Evolutionary conservation across 2,888 invertebrate genomes (phyloP).

Genomic region (Drosophila fulvimacula): DNA sequence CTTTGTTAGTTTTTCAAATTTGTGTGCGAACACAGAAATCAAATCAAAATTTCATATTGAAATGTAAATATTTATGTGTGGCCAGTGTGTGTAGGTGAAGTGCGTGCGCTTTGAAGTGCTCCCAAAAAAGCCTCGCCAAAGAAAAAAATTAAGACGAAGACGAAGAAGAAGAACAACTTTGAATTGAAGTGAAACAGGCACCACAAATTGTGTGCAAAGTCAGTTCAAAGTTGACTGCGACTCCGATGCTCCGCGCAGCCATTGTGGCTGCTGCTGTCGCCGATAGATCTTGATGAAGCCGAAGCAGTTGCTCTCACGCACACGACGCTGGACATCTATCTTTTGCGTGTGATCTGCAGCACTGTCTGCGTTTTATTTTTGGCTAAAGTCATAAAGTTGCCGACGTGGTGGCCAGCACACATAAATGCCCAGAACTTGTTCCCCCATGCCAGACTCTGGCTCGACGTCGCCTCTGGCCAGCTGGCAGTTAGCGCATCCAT

Average conservation of each 20-base stretch:
- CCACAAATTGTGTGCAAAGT: conserved; percentile 10
- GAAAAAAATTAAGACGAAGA: background rate
- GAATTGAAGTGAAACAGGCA: conserved; percentile 47
- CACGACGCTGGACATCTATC: conserved; percentile 59
- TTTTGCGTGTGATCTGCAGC: conserved; percentile 65
- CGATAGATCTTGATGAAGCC: conserved; percentile 50
- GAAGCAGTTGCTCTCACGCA: conserved; percentile 59
- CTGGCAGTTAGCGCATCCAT: conserved; percentile 66
- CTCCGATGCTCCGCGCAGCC: conserved; percentile 9
- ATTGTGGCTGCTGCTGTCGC: background rate
- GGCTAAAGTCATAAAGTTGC: conserved; percentile 72
- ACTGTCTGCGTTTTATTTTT: conserved; percentile 73
- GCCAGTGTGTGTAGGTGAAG: conserved; percentile 58
- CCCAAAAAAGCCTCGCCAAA: conserved; percentile 19
- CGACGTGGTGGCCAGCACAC: conserved; percentile 47
- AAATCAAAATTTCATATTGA: conserved; percentile 77
- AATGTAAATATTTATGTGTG: conserved; percentile 74
- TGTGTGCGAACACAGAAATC: conserved; percentile 70
- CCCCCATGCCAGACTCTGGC: conserved; percentile 25
- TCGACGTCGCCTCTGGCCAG: conserved; percentile 31
- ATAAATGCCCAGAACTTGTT: conserved; percentile 72
- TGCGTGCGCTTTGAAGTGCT: conserved; percentile 75
- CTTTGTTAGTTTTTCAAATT: conserved; percentile 60
- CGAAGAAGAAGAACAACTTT: conserved; percentile 26
- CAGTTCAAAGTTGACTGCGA: conserved; percentile 73